phyloP scores from a whole-genome alignment of 2,113 vertebrate genomes.

The Amazona guildingii region DNA sequence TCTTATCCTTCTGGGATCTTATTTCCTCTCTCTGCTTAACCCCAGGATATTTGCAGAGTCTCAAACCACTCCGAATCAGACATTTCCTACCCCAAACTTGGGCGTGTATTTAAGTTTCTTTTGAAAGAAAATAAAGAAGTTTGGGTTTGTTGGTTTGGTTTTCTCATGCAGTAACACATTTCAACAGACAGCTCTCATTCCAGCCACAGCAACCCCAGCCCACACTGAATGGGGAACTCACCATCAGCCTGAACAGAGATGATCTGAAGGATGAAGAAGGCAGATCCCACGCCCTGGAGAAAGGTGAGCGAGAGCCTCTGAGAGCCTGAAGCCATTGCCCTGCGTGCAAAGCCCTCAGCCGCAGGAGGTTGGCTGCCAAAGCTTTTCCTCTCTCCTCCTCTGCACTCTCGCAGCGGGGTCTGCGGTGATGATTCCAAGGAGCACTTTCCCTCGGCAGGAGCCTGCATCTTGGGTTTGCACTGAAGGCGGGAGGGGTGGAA shows the following conservation, averaged over 20 bases:
- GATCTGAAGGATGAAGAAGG: constrained; percentile 69
- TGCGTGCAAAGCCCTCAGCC: constrained; percentile 1
- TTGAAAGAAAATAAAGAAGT: background rate
- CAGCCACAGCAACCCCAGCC: constrained; percentile 32
- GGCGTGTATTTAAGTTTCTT: background rate
- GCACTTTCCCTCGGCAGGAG: constrained; percentile 41
- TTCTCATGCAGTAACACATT: background rate
- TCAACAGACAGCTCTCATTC: background rate
- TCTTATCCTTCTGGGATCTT: constrained; percentile 11
- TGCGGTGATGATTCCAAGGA: constrained; percentile 38
- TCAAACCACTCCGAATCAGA: constrained; percentile 35
- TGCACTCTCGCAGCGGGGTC: constrained; percentile 7
- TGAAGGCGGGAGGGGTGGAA: constrained; percentile 44
- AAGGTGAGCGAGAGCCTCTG: constrained; percentile 29
- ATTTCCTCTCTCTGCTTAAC: constrained; percentile 33
- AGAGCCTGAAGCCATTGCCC: constrained; percentile 65
- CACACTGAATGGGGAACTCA: constrained; percentile 66
- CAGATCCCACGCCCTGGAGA: constrained; percentile 68
- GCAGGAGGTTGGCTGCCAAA: constrained; percentile 13
- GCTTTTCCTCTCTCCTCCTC: constrained; percentile 19
- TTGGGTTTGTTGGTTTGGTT: background rate
- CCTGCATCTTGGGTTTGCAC: constrained; percentile 27
- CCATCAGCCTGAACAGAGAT: constrained; percentile 77
- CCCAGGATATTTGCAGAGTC: constrained; percentile 4
- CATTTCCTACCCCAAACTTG: background rate